Base-by-base conservation (phyloP, 2,797 vertebrate species). In the Hippopotamyrus pictus region DNA sequence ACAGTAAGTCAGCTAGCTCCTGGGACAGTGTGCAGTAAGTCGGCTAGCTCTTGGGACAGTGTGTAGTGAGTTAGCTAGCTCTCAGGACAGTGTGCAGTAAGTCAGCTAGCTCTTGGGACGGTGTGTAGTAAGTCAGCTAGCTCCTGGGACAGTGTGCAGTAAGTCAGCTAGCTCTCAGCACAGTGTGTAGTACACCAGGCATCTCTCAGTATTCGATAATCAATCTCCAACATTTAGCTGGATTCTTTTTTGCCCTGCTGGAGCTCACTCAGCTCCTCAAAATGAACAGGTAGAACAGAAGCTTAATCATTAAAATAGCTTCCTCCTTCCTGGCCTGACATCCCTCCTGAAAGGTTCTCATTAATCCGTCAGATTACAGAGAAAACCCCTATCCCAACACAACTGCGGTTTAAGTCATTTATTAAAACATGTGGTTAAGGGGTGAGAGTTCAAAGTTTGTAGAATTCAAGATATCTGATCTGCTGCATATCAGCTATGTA, bases 391-490 rank as follows among this genome's bases (percentile, higher is more conserved):
- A 33, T 73, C 29, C 65, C 29, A 73, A 14, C 65, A 73, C 3
- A 33, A 12, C 19, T 46, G 41, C 48, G 76, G 44, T 44, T 44
- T 44, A 48, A 19, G 44, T 41, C 37, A 41, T 44, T n/a, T 82
- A 82, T 48, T 82, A 82, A 82, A 82, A 8, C 8, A 59, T 44
- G 41, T 62, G n/a, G 62, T 76, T 65, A 48, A 50, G 41, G n/a
- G 12, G 87, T 88, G 37, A 76, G 22, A 88, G 44, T 73, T 65
- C 44, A 29, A 12, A 69, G 62, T 65, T 76, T 88, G 87, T 69
- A 73, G 22, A 46, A 73, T 69, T 88, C 46, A 14, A 41, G 12
- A 88, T 19, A 88, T 44, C 37, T 62, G 17, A 69, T 29, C 46
- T 73, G 57, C n/a, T 19, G 19, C 6, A 7, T 50, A 25, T 84